These are phyloP conservation scores for Melanitta fusca DNA, from an alignment of 2,797 vertebrate genomes.

Conservation along the genomic window DNA sequence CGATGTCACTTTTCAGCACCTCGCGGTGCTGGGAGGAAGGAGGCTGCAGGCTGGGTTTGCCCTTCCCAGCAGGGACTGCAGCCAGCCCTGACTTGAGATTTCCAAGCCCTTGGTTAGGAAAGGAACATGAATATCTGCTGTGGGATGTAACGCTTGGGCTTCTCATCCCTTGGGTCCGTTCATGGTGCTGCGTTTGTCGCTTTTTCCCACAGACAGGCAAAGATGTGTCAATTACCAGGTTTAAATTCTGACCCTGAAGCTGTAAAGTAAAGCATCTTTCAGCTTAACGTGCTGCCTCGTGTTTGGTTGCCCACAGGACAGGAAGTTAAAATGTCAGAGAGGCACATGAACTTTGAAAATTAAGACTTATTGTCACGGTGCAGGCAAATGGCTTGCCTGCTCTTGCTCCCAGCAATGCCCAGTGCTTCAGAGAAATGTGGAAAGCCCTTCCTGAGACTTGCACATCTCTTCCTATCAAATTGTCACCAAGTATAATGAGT, in stretches of 20 bases:
- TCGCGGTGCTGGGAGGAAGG: fast-evolving
- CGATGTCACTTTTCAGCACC: background rate
- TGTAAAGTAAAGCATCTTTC: background rate
- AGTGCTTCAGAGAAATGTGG: background rate
- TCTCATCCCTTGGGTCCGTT: background rate
- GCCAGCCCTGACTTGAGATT: background rate
- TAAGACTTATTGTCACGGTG: fast-evolving
- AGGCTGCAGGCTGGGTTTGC: background rate
- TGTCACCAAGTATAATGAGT: background rate
- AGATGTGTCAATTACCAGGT: fast-evolving
- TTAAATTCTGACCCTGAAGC: no score
- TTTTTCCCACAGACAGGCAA: background rate
- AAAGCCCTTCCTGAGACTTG: background rate
- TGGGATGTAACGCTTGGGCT: fast-evolving
- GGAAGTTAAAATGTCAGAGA: background rate
- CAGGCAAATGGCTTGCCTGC: background rate
- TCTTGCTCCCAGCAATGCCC: background rate
- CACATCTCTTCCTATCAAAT: background rate
- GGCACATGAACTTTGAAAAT: background rate
- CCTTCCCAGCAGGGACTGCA: background rate
- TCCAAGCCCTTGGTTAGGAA: background rate
- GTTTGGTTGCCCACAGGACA: background rate
- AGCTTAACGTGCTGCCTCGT: background rate
- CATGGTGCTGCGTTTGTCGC: background rate
- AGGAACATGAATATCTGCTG: background rate